These are phyloP conservation scores for Mercenaria mercenaria DNA, from an alignment of 1,140 invertebrate species.

Conservation along the genomic window DNA sequence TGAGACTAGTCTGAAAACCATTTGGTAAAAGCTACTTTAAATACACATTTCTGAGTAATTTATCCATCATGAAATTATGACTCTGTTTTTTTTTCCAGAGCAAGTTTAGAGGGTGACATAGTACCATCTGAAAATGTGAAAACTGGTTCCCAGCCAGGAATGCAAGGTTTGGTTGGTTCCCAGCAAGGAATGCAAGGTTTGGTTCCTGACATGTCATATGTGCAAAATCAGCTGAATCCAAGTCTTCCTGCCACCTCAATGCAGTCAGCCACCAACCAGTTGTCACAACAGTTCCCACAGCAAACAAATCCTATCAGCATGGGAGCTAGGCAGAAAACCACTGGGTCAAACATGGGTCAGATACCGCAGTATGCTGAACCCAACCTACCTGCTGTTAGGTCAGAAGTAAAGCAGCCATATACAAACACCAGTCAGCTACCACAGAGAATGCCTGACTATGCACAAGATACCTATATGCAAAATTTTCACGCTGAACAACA, in stretches of 20 bases:
- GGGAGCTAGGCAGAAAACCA: background rate
- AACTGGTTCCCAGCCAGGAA: no score
- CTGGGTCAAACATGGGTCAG: background rate
- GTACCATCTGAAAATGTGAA: background rate
- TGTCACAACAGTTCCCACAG: background rate
- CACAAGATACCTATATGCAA: background rate
- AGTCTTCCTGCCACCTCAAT: background rate
- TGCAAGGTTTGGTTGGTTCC: background rate
- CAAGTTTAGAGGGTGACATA: background rate
- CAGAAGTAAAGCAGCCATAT: background rate
- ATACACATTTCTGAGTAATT: no score
- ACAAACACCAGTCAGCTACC: background rate
- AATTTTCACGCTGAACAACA: background rate
- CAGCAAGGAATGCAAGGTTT: background rate
- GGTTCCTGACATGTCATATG: background rate
- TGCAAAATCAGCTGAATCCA: background rate
- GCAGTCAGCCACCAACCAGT: background rate
- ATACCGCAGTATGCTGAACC: background rate
- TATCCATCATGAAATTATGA: no score
- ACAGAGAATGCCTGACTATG: background rate
- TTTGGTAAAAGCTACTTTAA: no score
- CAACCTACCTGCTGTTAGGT: background rate
- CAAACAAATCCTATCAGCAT: background rate
- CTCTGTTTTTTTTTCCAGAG: background rate
- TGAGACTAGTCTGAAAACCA: no score